Conservation (phyloP, 2,888 invertebrate species). For the Lobophora halterata region DNA sequence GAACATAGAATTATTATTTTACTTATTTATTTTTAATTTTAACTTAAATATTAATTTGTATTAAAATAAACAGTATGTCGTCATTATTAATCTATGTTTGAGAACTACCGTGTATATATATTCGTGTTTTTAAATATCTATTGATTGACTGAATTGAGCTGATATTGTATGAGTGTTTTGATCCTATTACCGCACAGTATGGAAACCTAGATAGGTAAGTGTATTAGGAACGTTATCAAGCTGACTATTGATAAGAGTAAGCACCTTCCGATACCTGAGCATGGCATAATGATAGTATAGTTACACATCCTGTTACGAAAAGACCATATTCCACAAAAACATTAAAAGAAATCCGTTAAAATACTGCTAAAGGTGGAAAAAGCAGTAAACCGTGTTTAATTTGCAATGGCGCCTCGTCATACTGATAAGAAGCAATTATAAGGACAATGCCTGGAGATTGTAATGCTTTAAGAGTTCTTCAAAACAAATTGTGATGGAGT, state of each 20-base stretch:
- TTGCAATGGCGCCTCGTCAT: constrained; percentile 12
- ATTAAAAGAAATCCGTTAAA: background rate
- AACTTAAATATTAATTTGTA: no score
- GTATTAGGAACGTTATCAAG: constrained; percentile 27
- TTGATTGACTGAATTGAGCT: no score
- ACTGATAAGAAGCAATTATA: constrained; percentile 27
- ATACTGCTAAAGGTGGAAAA: constrained; percentile 1
- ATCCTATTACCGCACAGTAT: no score
- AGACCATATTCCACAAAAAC: no score
- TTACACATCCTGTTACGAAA: constrained; percentile 13
- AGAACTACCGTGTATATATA: no score
- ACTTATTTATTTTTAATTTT: no score
- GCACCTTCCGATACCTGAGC: constrained; percentile 15
- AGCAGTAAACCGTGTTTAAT: constrained; percentile 11
- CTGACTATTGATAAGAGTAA: constrained; percentile 24
- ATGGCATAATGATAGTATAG: constrained; percentile 19
- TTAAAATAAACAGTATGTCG: no score
- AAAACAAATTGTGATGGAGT: constrained; percentile 17
- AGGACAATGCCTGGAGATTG: constrained; percentile 29
- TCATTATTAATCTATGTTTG: no score
- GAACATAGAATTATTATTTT: no score
- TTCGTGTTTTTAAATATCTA: no score
- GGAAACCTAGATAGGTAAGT: no score
- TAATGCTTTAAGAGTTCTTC: constrained; percentile 6
- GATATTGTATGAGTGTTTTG: no score